Evolutionary conservation across 2,113 vertebrate genomes (phyloP).

Genomic region (Uropsilus gracilis): DNA sequence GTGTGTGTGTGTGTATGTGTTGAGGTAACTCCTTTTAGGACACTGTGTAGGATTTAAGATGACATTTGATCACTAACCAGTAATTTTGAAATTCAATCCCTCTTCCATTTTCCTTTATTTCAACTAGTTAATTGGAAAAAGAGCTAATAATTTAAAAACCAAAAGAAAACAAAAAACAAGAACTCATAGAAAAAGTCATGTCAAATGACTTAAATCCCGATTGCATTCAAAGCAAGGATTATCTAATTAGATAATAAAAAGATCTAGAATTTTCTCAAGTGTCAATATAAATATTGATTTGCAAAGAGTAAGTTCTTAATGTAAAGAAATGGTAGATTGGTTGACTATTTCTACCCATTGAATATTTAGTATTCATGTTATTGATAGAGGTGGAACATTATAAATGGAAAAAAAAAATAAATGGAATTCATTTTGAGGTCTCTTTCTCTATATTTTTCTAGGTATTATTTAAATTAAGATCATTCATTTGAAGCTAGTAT

Average conservation of each 20-base stretch:
- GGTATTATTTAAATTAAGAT: background rate
- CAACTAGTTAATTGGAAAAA: background rate
- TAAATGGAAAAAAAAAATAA: background rate
- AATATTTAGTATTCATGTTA: background rate
- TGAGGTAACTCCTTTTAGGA: too few relatives aligned
- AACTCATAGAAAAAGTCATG: background rate
- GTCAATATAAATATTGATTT: background rate
- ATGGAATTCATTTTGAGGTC: background rate
- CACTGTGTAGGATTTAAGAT: too few relatives aligned
- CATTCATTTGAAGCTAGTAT: background rate
- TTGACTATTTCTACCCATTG: background rate
- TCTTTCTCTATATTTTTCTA: background rate
- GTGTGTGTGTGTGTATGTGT: too few relatives aligned
- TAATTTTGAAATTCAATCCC: background rate
- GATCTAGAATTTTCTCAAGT: background rate
- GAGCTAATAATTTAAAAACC: background rate
- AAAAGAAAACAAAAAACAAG: too few relatives aligned
- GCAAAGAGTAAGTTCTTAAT: background rate
- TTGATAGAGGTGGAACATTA: background rate
- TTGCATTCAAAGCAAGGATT: background rate
- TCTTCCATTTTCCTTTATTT: background rate
- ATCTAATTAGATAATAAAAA: background rate
- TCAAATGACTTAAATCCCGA: background rate
- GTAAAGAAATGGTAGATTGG: background rate
- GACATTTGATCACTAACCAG: background rate